These are phyloP conservation scores for Dendrolimus houi DNA, from an alignment of 2,888 invertebrate species.

Conservation along the genomic window DNA sequence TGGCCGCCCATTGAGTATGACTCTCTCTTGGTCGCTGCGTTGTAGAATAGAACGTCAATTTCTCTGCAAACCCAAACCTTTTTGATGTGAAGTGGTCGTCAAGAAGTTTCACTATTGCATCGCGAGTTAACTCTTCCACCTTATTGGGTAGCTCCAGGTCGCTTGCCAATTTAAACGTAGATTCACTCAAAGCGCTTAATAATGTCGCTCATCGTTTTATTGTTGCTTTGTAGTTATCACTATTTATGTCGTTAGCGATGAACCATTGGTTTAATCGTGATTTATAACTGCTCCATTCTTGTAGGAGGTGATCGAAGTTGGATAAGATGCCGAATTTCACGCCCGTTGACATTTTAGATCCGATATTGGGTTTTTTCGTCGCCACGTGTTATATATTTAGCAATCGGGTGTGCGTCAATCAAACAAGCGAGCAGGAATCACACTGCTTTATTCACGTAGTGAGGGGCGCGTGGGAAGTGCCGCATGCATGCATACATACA, in stretches of 20 bases:
- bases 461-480: too few relatives aligned
- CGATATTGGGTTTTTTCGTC: not conserved
- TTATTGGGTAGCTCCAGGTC: conserved; percentile 16
- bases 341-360: not conserved
- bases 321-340: conserved; percentile 6
- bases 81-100: conserved; percentile 22
- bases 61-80: conserved; percentile 18
- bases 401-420: too few relatives aligned
- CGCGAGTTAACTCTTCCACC: conserved; percentile 10
- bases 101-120: conserved; percentile 11
- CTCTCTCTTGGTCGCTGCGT: conserved; percentile 15
- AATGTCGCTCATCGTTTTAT: conserved; percentile 10
- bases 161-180: conserved; percentile 11
- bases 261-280: conserved; percentile 13
- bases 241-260: conserved; percentile 12
- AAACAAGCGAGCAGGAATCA: too few relatives aligned
- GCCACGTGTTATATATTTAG: not conserved
- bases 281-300: conserved; percentile 12
- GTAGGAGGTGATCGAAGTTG: conserved; percentile 11
- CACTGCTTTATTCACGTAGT: too few relatives aligned
- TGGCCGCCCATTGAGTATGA: conserved; percentile 16
- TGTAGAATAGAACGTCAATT: conserved; percentile 20
- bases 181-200: conserved; percentile 14
- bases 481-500: too few relatives aligned
- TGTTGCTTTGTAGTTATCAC: conserved; percentile 6